phyloP scores from a whole-genome alignment of 2,888 invertebrate genomes.

The Oligia latruncula region DNA sequence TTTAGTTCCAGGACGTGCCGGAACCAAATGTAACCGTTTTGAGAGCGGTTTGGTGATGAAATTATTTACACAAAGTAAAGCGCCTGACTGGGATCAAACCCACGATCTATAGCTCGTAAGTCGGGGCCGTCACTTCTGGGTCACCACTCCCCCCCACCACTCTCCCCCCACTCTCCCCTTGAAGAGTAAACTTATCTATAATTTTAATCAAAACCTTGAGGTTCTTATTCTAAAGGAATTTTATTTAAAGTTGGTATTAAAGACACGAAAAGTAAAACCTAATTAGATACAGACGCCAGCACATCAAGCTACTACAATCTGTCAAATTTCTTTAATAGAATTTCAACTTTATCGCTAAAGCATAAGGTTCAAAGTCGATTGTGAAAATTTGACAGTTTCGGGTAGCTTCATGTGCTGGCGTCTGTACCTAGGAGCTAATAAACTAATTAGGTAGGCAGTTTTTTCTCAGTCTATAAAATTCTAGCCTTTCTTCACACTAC shows the following conservation, averaged over 20 bases:
- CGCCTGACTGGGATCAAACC: background rate
- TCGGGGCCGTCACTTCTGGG: accelerated
- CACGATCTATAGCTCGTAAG: background rate
- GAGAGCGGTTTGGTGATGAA: too few relatives aligned
- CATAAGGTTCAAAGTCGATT: too few relatives aligned
- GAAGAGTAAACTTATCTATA: background rate
- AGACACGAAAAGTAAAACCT: background rate
- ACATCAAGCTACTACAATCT: too few relatives aligned
- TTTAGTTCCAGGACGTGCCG: background rate
- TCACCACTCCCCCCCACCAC: background rate
- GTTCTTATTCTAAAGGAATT: background rate
- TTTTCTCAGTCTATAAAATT: background rate
- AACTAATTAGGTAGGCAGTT: slow-evolving; percentile 9
- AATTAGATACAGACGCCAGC: background rate
- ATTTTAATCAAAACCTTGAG: background rate
- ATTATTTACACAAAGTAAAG: background rate
- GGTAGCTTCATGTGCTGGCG: too few relatives aligned
- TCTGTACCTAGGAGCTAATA: background rate
- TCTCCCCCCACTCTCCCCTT: background rate
- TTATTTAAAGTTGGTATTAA: slow-evolving; percentile 11
- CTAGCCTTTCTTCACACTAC: background rate
- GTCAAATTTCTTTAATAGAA: too few relatives aligned
- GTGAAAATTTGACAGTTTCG: too few relatives aligned
- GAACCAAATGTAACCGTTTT: too few relatives aligned
- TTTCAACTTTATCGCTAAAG: too few relatives aligned